phyloP scores from a whole-genome alignment of 2,113 vertebrate genomes.

The Nestor notabilis region DNA sequence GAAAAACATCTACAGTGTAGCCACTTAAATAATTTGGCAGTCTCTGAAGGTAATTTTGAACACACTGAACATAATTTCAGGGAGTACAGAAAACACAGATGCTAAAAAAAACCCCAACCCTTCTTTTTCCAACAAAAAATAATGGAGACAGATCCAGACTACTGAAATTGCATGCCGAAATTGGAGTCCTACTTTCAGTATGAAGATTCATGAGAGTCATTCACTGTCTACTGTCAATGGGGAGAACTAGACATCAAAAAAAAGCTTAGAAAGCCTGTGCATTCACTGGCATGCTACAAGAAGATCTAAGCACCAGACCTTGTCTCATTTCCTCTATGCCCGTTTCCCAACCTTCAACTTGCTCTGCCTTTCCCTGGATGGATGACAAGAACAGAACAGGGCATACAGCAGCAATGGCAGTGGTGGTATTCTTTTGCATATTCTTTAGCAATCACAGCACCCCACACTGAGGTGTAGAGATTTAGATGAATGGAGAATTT shows the following conservation, averaged over 20 bases:
- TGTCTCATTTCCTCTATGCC: fast-evolving
- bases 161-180: not conserved
- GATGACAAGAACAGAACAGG: not conserved
- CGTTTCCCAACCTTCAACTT: not conserved
- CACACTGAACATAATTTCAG: not conserved
- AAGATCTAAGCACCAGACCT: not conserved
- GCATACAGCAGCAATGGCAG: not conserved
- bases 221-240: not conserved
- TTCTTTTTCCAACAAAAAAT: not conserved
- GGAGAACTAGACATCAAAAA: not conserved
- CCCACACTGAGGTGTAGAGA: not conserved
- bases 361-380: not conserved
- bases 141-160: not conserved
- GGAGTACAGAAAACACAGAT: not conserved
- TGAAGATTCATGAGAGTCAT: not conserved
- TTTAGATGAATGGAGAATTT: not conserved
- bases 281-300: not conserved
- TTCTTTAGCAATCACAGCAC: not conserved
- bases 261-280: not conserved
- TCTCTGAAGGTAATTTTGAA: not conserved
- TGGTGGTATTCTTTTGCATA: not conserved
- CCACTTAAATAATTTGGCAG: not conserved
- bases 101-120: not conserved
- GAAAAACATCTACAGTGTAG: not conserved
- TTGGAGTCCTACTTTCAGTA: not conserved